phyloP scores from a whole-genome alignment of 2,797 vertebrate genomes.

The Cephalopachus bancanus region DNA sequence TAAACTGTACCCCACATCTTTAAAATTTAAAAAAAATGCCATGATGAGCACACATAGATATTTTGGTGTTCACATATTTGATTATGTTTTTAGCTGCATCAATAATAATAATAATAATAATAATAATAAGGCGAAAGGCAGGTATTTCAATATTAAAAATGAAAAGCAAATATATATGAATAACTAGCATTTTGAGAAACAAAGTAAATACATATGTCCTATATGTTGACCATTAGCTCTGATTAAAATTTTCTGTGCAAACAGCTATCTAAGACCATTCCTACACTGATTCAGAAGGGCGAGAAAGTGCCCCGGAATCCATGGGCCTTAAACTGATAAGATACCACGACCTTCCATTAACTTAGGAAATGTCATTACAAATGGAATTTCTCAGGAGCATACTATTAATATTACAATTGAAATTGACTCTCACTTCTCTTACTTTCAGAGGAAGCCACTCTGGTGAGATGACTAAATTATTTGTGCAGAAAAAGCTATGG shows the following conservation, averaged over 20 bases:
- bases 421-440: neutral
- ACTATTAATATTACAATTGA: neutral
- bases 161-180: slow-evolving; percentile 12
- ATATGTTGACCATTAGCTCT: neutral
- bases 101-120: slow-evolving; percentile 4
- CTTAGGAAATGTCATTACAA: neutral
- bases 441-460: neutral
- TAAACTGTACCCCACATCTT: too few species aligned
- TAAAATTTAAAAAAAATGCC: neutral
- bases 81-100: neutral
- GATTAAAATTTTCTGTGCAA: slow-evolving; percentile 10
- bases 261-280: neutral
- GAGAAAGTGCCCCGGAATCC: neutral
- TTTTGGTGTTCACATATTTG: neutral
- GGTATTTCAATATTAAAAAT: slow-evolving; percentile 22
- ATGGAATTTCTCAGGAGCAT: neutral
- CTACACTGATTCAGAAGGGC: neutral
- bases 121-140: neutral
- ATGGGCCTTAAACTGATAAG: neutral
- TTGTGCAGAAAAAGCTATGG: neutral
- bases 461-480: neutral
- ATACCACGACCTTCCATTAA: neutral
- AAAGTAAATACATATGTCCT: neutral
- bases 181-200: neutral
- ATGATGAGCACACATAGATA: neutral